phyloP scores from a whole-genome alignment of 1,140 invertebrate species.

The Solen grandis region DNA sequence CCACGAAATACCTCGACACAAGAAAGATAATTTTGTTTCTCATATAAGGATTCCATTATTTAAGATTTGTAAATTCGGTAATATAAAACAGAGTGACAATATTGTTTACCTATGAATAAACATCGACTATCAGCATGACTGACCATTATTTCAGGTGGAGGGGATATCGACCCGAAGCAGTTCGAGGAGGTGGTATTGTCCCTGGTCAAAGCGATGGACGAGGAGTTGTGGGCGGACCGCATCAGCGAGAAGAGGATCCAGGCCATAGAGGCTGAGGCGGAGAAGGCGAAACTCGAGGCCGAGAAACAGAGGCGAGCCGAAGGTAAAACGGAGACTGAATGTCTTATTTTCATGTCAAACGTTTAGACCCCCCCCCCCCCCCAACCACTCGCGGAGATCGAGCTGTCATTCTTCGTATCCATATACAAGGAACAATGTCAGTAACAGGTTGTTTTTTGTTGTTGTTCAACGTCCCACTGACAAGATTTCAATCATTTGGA shows the following conservation, averaged over 20 bases:
- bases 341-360: not conserved
- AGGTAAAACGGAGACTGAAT: conserved; percentile 23
- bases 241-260: conserved; percentile 21
- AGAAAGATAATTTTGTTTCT: too few species aligned
- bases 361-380: not conserved
- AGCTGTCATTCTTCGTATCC: not conserved
- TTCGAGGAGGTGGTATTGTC: conserved; percentile 60
- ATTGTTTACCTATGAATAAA: too few species aligned
- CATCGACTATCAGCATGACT: too few species aligned
- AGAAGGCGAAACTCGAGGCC: conserved; percentile 32
- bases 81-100: too few species aligned
- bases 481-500: too few species aligned
- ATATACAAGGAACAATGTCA: not conserved
- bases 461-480: too few species aligned
- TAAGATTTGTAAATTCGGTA: too few species aligned
- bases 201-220: conserved; percentile 39
- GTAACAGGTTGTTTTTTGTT: not conserved
- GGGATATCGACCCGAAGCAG: conserved; percentile 57
- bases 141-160: too few species aligned
- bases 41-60: too few species aligned
- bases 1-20: too few species aligned
- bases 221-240: conserved; percentile 28
- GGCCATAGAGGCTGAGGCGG: conserved; percentile 11
- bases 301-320: not conserved
- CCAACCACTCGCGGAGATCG: not conserved